Percentiles rank a stretch among this genome's conserved stretches.
Conservation (phyloP, 2,797 vertebrate species). For the Enteromius trimaculatus region DNA sequence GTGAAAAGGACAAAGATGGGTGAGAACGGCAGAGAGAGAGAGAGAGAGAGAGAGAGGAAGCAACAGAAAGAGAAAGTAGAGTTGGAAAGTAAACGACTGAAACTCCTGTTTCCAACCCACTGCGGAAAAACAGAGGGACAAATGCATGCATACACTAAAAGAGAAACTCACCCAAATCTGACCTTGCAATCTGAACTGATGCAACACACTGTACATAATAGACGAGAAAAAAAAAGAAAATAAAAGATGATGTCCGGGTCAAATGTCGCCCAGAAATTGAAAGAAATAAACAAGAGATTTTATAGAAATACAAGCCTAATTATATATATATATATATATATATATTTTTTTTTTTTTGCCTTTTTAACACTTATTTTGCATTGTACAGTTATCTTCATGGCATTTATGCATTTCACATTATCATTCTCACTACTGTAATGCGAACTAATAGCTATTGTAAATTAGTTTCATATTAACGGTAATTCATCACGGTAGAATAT, state of each 20-base stretch:
- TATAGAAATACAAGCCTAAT: background rate
- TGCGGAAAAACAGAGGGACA: conserved; percentile 46
- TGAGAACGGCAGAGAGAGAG: conserved; percentile 17
- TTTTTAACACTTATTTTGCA: background rate
- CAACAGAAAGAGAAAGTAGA: conserved; percentile 42
- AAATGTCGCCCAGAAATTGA: background rate
- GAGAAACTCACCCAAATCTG: background rate
- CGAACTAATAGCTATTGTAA: background rate
- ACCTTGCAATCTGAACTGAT: background rate
- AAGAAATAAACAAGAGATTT: background rate
- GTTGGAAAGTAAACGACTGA: conserved; percentile 49
- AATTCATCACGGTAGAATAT: background rate
- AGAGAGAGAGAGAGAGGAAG: conserved; percentile 12
- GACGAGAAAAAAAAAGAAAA: background rate
- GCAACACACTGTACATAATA: background rate
- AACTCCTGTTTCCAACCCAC: conserved; percentile 53
- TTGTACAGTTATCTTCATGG: background rate
- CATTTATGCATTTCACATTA: background rate
- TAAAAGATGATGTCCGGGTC: background rate
- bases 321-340: no score
- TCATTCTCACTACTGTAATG: background rate
- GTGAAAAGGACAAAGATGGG: conserved; percentile 33
- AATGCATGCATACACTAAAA: background rate
- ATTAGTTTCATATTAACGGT: background rate
- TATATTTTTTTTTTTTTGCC: no score